Percentiles rank a stretch among this genome's conserved stretches.
Conservation (phyloP, 2,113 vertebrate genomes). For the Brachyhypopomus occidentalis region DNA sequence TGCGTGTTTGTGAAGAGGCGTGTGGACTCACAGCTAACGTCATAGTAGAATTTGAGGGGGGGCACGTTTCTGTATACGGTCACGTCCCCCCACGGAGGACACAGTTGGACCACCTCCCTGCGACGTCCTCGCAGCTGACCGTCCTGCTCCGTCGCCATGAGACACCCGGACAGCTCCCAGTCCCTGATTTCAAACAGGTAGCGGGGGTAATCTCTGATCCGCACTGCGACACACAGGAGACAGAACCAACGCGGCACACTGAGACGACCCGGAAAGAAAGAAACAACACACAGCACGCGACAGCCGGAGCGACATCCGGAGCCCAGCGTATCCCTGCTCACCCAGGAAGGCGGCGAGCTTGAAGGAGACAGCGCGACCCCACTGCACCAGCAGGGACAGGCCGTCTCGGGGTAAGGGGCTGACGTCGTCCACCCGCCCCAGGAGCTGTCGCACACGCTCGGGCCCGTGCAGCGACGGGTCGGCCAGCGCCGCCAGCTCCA, state of each 20-base stretch:
- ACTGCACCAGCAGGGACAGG: constrained; percentile 87
- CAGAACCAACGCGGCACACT: not conserved
- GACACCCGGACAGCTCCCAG: constrained; percentile 87
- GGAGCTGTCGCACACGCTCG: constrained; percentile 83
- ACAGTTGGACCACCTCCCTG: constrained; percentile 82
- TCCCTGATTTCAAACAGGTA: constrained; percentile 96
- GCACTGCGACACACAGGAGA: constrained; percentile 66
- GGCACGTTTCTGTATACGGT: constrained; percentile 91
- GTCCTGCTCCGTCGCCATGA: constrained; percentile 88
- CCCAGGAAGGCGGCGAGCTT: constrained; percentile 85
- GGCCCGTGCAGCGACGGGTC: constrained; percentile 87
- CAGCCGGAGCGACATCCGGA: no score
- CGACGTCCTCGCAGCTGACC: constrained; percentile 86
- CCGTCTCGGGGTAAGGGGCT: constrained; percentile 90
- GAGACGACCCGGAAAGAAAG: not conserved
- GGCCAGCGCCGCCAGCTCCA: constrained; percentile 86
- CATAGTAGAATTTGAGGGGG: constrained; percentile 94
- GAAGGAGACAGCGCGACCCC: constrained; percentile 92
- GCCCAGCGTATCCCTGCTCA: constrained; percentile 63
- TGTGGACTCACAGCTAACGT: constrained; percentile 88
- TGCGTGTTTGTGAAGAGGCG: not conserved
- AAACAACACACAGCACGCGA: not conserved
- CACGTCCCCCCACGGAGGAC: constrained; percentile 87
- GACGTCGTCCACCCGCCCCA: constrained; percentile 83
- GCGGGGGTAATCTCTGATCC: constrained; percentile 95